phyloP scores from a whole-genome alignment of 2,888 invertebrate genomes.

The Cheilosia variabilis region DNA sequence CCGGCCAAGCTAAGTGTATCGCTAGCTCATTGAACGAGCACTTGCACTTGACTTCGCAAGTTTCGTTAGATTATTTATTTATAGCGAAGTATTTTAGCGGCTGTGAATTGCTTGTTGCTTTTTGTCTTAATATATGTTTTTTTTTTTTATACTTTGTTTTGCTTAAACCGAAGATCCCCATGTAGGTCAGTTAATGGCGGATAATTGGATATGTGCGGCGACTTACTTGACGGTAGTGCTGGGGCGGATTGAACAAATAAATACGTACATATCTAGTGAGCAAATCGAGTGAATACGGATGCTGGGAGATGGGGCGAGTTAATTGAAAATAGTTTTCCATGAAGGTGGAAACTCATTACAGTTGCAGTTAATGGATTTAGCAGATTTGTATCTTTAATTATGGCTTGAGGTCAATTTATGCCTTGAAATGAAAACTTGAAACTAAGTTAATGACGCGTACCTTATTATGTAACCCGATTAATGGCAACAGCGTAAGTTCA shows the following conservation, averaged over 20 bases:
- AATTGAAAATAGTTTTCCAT: slow-evolving; percentile 47
- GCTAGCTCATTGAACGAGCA: slow-evolving; percentile 5
- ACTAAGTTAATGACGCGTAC: no score
- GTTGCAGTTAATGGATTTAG: slow-evolving; percentile 33
- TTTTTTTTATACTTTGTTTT: neutral
- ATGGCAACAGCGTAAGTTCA: no score
- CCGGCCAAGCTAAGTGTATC: slow-evolving; percentile 9
- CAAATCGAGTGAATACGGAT: slow-evolving; percentile 24
- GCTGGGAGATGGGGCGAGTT: slow-evolving; percentile 37
- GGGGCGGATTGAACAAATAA: slow-evolving; percentile 30
- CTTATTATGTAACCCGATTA: no score
- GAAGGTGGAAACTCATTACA: slow-evolving; percentile 51
- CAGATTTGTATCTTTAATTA: slow-evolving; percentile 11
- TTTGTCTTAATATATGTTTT: slow-evolving; percentile 13
- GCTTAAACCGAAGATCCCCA: slow-evolving; percentile 44
- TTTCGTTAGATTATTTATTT: neutral
- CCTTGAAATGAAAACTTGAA: neutral
- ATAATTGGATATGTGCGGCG: slow-evolving; percentile 55
- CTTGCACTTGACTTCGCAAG: slow-evolving; percentile 43
- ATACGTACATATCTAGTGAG: neutral
- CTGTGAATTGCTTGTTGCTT: slow-evolving; percentile 23
- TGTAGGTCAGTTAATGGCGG: slow-evolving; percentile 52
- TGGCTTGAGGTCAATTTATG: neutral
- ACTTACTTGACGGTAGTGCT: slow-evolving; percentile 33
- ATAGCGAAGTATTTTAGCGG: slow-evolving; percentile 1